phyloP scores from a whole-genome alignment of 2,797 vertebrate genomes.

The Remorina albescens region DNA sequence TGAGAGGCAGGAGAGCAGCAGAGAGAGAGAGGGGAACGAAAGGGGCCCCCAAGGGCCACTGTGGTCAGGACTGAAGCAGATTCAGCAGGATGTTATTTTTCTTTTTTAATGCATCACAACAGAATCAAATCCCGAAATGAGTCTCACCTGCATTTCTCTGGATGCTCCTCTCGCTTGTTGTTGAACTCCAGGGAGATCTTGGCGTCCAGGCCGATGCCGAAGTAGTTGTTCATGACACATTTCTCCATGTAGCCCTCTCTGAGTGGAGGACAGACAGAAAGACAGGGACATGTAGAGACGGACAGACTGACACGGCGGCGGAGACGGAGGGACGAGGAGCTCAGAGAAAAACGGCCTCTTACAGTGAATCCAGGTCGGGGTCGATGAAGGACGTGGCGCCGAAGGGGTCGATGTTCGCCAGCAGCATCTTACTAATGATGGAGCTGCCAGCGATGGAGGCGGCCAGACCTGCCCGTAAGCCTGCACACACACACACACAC shows the following conservation, averaged over 20 bases:
- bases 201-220: slow-evolving; percentile 97
- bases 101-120: no score
- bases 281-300: neutral
- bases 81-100: no score
- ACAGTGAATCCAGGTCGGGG: slow-evolving; percentile 96
- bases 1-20: slow-evolving; percentile 52
- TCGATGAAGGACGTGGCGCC: slow-evolving; percentile 98
- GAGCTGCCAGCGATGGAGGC: slow-evolving; percentile 99
- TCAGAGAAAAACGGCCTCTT: slow-evolving; percentile 74
- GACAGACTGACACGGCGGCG: no score
- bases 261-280: no score
- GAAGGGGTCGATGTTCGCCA: slow-evolving; percentile 97
- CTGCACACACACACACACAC: slow-evolving; percentile 75
- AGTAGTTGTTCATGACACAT: slow-evolving; percentile 99
- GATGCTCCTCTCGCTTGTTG: slow-evolving; percentile 97
- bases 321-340: slow-evolving; percentile 3
- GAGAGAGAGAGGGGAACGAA: no score
- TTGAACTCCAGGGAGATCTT: slow-evolving; percentile 99
- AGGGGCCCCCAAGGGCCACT: no score
- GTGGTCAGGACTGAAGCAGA: no score
- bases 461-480: slow-evolving; percentile 94
- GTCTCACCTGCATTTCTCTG: slow-evolving; percentile 97
- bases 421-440: slow-evolving; percentile 99
- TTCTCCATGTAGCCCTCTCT: slow-evolving; percentile 98
- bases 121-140: neutral